phyloP scores from a whole-genome alignment of 37 sponge, comb jelly and placozoan species.

The Hormiphora californensis region DNA sequence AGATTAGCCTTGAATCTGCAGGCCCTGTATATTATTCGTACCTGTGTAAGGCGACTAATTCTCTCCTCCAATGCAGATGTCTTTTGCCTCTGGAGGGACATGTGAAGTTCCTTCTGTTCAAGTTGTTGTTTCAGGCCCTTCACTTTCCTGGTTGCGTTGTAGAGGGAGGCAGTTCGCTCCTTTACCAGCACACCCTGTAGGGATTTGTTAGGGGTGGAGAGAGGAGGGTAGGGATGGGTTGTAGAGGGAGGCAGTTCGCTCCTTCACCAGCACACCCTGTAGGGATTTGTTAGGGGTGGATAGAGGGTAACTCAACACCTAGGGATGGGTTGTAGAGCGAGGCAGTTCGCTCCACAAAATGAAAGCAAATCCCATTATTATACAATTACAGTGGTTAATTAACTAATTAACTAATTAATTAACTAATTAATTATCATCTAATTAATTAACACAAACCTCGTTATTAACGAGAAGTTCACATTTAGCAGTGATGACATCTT shows the following conservation, averaged over 20 bases:
- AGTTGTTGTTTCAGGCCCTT: slow-evolving; percentile 12
- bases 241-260: slow-evolving; percentile 14
- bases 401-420: too few species aligned
- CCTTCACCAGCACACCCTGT: slow-evolving; percentile 7
- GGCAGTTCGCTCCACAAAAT: too few species aligned
- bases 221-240: too few species aligned
- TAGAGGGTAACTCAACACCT: too few species aligned
- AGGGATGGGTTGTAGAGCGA: too few species aligned
- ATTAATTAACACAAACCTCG: not conserved
- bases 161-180: slow-evolving; percentile 6
- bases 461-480: slow-evolving; percentile 8
- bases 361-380: too few species aligned
- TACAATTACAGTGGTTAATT: too few species aligned
- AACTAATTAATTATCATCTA: too few species aligned
- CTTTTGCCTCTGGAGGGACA: slow-evolving; percentile 4
- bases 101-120: slow-evolving; percentile 33
- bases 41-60: not conserved
- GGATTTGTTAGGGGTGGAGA: too few species aligned
- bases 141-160: slow-evolving; percentile 18
- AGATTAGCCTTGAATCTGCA: too few species aligned
- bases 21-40: too few species aligned
- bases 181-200: not conserved
- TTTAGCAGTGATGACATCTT: not conserved
- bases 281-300: too few species aligned
- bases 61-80: not conserved